Base-by-base conservation (phyloP, 1,140 invertebrate genomes). In the Contarinia nasturtii region DNA sequence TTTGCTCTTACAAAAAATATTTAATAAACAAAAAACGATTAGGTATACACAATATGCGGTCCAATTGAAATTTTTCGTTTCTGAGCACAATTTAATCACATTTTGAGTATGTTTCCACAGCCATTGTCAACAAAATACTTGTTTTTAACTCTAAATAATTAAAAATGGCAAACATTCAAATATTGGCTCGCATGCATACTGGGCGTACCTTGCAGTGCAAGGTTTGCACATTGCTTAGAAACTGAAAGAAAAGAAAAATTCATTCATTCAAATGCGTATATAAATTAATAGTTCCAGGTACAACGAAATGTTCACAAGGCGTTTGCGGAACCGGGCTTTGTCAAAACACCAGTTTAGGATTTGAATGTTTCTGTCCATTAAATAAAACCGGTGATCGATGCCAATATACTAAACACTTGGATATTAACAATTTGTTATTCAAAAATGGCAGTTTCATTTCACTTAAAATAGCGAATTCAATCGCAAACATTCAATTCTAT, bases 251-350 rank as follows among this genome's bases (percentile, higher is more conserved):
- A 75, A 49, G 71, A 74, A 46, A 90, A 89, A 4, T 91, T 83
- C 59, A 74, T 68, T 1, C n/a, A n/a, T n/a, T n/a, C n/a, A n/a
- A n/a, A n/a, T 94, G 90, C 52, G 67, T 88, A 2, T 94, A 90
- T 57, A 74, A 79, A 1, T 64, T 75, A 15, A 86, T 88, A 5
- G 94, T 77, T 58, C 80, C 77, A 17, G 92, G 91, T 11, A 63
- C 71, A 11, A 75, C 79, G 79, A 77, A 21, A 87, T 95, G 89
- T 61, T 76, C 75, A 33, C 73, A 77, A 49, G 88, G 83, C 44
- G 74, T 82, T 1, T 96, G 91, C 64, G 88, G 86, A 10, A 66
- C 70, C n/a, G 91, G 90, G 3, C 74, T 75, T 34, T 96, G 91
- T 59, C 67, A 78, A 10, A 80, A 91, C 59, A 78, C 71, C 7